phyloP scores from a whole-genome alignment of 2,888 invertebrate species.

The Drosophila anomalata region DNA sequence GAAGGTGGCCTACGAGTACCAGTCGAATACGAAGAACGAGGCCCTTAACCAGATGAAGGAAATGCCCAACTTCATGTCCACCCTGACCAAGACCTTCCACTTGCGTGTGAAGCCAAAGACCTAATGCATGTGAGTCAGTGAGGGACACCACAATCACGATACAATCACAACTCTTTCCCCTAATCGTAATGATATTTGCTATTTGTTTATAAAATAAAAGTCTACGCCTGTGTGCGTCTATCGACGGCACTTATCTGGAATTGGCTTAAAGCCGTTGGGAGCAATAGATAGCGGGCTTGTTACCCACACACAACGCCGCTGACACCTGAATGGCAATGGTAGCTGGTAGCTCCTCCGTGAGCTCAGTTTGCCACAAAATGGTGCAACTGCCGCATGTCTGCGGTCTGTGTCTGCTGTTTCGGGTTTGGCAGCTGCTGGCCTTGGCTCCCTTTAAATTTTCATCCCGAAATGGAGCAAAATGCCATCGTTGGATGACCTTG shows the following conservation, averaged over 20 bases:
- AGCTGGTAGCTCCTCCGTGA: too few species aligned
- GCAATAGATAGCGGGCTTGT: constrained; percentile 48
- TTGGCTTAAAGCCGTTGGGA: constrained; percentile 64
- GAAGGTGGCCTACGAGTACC: constrained; percentile 88
- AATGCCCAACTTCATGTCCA: constrained; percentile 88
- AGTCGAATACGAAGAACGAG: constrained; percentile 85
- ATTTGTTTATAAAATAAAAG: constrained; percentile 50
- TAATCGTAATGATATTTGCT: constrained; percentile 52
- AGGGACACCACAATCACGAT: constrained; percentile 4
- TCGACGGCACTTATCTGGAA: constrained; percentile 74
- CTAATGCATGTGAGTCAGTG: constrained; percentile 40
- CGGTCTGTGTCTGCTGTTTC: constrained; percentile 57
- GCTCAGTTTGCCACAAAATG: constrained; percentile 57
- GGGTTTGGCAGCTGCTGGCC: constrained; percentile 63
- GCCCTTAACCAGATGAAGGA: constrained; percentile 87
- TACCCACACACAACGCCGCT: neutral
- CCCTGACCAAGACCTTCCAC: constrained; percentile 86
- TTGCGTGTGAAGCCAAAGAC: constrained; percentile 82
- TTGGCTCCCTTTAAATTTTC: constrained; percentile 63
- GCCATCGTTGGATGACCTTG: constrained; percentile 36
- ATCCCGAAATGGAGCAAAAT: constrained; percentile 23
- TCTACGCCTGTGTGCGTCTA: constrained; percentile 35
- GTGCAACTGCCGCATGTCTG: constrained; percentile 63
- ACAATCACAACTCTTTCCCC: constrained; percentile 34
- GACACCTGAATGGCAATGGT: constrained; percentile 4